Evolutionary conservation across 1,140 invertebrate species (phyloP).

Genomic region (Lordiphosa collinella): DNA sequence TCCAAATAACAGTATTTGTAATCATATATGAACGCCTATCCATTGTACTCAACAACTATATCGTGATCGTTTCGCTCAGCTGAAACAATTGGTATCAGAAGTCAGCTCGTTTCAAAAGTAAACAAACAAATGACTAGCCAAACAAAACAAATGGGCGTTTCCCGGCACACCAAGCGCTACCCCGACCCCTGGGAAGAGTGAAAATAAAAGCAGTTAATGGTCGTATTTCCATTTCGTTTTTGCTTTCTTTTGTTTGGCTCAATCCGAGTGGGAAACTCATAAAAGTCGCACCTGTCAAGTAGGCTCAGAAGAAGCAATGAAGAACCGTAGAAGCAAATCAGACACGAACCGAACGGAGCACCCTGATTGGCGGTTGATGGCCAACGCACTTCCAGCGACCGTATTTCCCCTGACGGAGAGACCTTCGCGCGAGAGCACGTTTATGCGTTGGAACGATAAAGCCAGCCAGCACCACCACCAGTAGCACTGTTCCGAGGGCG

Average conservation of each 20-base stretch:
- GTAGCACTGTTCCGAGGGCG: slow-evolving; percentile 41
- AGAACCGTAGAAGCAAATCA: slow-evolving; percentile 6
- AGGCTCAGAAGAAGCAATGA: slow-evolving; percentile 15
- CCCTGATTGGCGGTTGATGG: slow-evolving; percentile 38
- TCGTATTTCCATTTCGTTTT: slow-evolving; percentile 65
- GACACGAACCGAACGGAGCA: slow-evolving; percentile 16
- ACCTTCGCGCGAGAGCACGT: slow-evolving; percentile 7
- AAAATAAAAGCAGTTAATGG: slow-evolving; percentile 51
- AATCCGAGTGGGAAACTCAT: slow-evolving; percentile 16
- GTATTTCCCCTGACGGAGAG: slow-evolving; percentile 42
- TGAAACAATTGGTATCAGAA: slow-evolving; percentile 16
- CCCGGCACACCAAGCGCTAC: slow-evolving; percentile 28
- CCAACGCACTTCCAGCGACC: slow-evolving; percentile 38
- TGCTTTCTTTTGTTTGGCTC: slow-evolving; percentile 59
- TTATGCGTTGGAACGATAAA: slow-evolving; percentile 29
- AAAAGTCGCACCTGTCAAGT: slow-evolving; percentile 66
- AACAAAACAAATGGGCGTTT: slow-evolving; percentile 71
- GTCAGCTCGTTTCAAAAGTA: slow-evolving; percentile 46
- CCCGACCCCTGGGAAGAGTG: slow-evolving; percentile 23
- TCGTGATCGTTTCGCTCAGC: slow-evolving; percentile 20
- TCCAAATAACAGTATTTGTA: too few relatives aligned
- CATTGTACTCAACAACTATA: not conserved
- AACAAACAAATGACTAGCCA: slow-evolving; percentile 67
- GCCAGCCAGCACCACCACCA: slow-evolving; percentile 25
- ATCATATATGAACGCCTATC: too few relatives aligned